These are phyloP conservation scores for Phalacrocorax carbo DNA, from an alignment of 2,113 vertebrate species.

Conservation along the genomic window DNA sequence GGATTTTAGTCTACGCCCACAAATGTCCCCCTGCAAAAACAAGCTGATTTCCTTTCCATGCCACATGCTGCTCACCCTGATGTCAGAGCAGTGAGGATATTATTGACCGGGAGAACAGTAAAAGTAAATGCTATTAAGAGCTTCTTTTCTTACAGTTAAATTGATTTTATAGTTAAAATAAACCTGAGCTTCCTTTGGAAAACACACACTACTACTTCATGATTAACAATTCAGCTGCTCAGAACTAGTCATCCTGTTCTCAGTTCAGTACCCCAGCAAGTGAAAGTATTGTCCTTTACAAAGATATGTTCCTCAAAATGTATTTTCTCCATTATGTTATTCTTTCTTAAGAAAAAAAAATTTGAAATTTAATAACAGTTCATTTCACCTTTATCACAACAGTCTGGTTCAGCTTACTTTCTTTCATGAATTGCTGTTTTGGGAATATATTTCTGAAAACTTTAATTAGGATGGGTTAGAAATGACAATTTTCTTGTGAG, in stretches of 20 bases:
- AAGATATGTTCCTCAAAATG: not conserved
- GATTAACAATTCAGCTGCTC: not conserved
- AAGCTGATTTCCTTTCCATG: conserved; percentile 31
- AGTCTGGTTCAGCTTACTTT: not conserved
- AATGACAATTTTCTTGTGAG: not conserved
- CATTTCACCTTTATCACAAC: not conserved
- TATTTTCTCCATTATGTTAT: not conserved
- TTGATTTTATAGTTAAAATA: conserved; percentile 39
- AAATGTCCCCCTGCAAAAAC: conserved; percentile 9
- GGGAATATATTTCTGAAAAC: not conserved
- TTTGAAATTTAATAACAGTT: not conserved
- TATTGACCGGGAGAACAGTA: not conserved
- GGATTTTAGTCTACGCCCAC: not conserved
- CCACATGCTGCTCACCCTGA: not conserved
- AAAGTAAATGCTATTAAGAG: not conserved
- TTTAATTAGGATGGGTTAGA: not conserved
- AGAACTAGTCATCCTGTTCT: not conserved
- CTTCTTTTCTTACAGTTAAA: conserved; percentile 17
- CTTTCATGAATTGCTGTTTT: not conserved
- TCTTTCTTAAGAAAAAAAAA: not conserved
- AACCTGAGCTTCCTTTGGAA: not conserved
- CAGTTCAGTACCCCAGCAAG: not conserved
- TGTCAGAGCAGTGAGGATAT: not conserved
- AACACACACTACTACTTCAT: not conserved
- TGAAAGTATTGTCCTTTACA: not conserved